Conservation (phyloP, 2,113 vertebrate species). For the Carassius gibelio region DNA sequence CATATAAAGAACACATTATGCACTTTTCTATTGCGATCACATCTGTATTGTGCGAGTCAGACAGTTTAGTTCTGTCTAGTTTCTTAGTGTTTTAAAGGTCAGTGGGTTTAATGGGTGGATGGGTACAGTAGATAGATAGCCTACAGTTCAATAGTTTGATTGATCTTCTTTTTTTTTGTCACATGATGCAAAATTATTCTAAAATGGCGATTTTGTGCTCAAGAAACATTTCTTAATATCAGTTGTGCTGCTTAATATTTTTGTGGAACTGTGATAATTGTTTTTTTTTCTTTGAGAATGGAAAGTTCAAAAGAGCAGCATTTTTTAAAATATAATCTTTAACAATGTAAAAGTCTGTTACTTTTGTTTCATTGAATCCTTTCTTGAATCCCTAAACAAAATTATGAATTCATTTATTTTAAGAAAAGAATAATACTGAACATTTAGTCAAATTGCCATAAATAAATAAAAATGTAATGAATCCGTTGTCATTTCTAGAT, state of each 20-base stretch:
- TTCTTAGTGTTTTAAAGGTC: slow-evolving; percentile 7
- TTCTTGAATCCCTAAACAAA: background rate
- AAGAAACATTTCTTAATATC: background rate
- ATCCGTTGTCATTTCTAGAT: slow-evolving; percentile 72
- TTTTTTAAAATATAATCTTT: background rate
- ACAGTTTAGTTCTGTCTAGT: background rate
- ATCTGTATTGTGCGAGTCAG: background rate
- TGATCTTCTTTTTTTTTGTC: background rate
- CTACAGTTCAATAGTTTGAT: background rate
- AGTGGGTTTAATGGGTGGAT: background rate
- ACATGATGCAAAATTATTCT: background rate
- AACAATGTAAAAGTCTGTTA: background rate
- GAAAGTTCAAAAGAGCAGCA: background rate
- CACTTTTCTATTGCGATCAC: background rate
- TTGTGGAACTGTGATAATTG: background rate
- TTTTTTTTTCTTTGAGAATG: background rate
- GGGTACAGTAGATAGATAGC: background rate
- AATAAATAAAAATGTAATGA: background rate
- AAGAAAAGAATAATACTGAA: background rate
- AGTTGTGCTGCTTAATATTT: background rate
- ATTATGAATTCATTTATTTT: background rate
- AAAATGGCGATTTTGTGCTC: background rate
- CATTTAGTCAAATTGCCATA: background rate
- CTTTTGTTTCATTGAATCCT: background rate
- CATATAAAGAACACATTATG: background rate